Evolutionary conservation across 2,888 invertebrate species (phyloP), one percentile per base, ranked within the genome.

Genomic region (Caenorhabditis macrosperma): DNA sequence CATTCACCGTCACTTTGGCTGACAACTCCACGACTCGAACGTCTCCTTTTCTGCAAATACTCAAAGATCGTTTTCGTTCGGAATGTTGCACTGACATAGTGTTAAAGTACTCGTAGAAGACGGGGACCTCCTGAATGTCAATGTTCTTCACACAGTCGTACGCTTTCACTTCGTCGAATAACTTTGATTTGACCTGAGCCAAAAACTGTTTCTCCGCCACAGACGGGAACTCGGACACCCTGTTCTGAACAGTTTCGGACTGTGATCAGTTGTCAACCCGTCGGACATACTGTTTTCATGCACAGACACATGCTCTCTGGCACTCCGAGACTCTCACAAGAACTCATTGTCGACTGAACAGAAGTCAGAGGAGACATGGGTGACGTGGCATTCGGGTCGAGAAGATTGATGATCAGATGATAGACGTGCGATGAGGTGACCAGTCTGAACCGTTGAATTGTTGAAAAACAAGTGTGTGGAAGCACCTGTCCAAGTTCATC

Each of bases 401-500:
- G 63, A 17, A 72, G 28, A 22, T 63, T 63, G 46, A 63, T 30
- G n/a, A 63, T 48, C n/a, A 72, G 38, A 44, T 72, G 44, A 54
- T 63, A 55, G 3, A 48, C 54, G 24, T 72, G 20, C 20, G 28
- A 26, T 35, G 72, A 63, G 24, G 55, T 44, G 12, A 72, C 9
- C 1, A 48, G 44, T 57, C 72, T 71, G 35, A 55, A 55, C 0
- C 26, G 0, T 1, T 24, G 6, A 33, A 41, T 33, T 24, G 35
- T 22, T 35, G 10, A 9, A 35, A n/a, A 41, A 22, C 20, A n/a
- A 2, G 17, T 30, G 15, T 12, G 10, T 22, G 12, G 26, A 12
- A 5, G n/a, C 30, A 64, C 74, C 74, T 74, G 33, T 74, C 52
- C 12, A 26, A 74, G 54, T 74, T 74, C 54, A 64, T 59, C 22